These are phyloP conservation scores for Batillaria attramentaria DNA, from an alignment of 1,140 invertebrate genomes.

Conservation along the genomic window DNA sequence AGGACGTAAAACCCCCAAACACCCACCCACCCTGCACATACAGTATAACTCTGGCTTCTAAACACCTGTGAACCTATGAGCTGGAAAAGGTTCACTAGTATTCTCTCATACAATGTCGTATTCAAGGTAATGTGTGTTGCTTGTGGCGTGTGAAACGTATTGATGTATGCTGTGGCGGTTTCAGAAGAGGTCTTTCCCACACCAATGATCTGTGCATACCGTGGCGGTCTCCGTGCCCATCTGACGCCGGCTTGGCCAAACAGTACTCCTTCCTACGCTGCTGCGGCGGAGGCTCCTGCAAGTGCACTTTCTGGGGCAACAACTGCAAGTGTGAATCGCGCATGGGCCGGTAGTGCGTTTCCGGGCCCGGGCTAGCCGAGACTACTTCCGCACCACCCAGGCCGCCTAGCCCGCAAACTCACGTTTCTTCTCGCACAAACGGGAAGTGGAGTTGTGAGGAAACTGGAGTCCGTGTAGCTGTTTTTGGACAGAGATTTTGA, in stretches of 20 bases:
- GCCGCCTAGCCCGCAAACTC: neutral
- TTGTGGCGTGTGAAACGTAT: no score
- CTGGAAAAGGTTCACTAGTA: no score
- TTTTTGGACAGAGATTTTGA: no score
- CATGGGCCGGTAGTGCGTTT: constrained; percentile 25
- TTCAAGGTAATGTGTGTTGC: no score
- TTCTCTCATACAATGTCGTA: no score
- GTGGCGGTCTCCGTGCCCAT: constrained; percentile 39
- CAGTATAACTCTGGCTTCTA: no score
- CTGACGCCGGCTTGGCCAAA: constrained; percentile 23
- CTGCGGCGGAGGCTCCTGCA: constrained; percentile 34
- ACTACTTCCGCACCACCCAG: neutral
- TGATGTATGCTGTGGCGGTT: neutral
- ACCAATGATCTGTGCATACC: constrained; percentile 39
- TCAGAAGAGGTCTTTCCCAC: constrained; percentile 18
- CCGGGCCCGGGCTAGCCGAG: neutral
- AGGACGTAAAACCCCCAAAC: no score
- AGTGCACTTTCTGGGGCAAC: constrained; percentile 42
- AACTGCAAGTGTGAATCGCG: constrained; percentile 44
- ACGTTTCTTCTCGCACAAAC: no score
- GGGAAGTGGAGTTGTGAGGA: no score
- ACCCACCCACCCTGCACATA: no score
- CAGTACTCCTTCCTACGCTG: constrained; percentile 41
- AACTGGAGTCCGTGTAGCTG: no score
- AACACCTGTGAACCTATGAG: no score